Conservation (phyloP, 2,797 vertebrate species). For the Naso thynnoides region DNA sequence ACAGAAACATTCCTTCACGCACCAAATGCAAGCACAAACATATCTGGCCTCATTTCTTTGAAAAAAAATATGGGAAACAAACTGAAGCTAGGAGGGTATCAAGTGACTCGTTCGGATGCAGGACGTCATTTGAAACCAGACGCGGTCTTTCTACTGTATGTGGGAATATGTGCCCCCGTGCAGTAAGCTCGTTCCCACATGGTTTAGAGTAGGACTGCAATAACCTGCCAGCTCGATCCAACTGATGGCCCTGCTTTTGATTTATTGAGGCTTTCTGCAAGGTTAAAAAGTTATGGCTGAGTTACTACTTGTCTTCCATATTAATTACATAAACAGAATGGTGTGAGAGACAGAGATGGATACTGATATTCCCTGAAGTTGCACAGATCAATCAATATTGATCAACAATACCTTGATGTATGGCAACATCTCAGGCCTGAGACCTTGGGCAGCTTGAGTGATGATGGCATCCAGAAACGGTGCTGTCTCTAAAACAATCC, state of each 20-base stretch:
- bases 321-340: slow-evolving; percentile 72
- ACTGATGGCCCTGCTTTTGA: slow-evolving; percentile 35
- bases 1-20: slow-evolving; percentile 49
- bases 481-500: slow-evolving; percentile 63
- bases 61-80: slow-evolving; percentile 7
- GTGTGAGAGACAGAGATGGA: slow-evolving; percentile 45
- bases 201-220: slow-evolving; percentile 1
- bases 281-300: slow-evolving; percentile 76
- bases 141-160: not conserved
- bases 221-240: slow-evolving; percentile 38
- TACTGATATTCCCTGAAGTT: slow-evolving; percentile 68
- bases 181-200: slow-evolving; percentile 14
- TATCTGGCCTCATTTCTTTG: not conserved
- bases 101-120: slow-evolving; percentile 18
- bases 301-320: slow-evolving; percentile 68
- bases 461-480: slow-evolving; percentile 71
- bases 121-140: slow-evolving; percentile 22
- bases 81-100: slow-evolving; percentile 7
- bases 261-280: slow-evolving; percentile 65
- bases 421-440: slow-evolving; percentile 68
- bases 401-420: slow-evolving; percentile 81
- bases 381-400: slow-evolving; percentile 79
- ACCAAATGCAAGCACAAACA: slow-evolving; percentile 9
- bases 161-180: slow-evolving; percentile 11
- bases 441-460: slow-evolving; percentile 79